Evolutionary conservation across 2,113 vertebrate genomes (phyloP), one percentile per base, ranked within the genome.

Genomic region (Callaeas wilsoni): DNA sequence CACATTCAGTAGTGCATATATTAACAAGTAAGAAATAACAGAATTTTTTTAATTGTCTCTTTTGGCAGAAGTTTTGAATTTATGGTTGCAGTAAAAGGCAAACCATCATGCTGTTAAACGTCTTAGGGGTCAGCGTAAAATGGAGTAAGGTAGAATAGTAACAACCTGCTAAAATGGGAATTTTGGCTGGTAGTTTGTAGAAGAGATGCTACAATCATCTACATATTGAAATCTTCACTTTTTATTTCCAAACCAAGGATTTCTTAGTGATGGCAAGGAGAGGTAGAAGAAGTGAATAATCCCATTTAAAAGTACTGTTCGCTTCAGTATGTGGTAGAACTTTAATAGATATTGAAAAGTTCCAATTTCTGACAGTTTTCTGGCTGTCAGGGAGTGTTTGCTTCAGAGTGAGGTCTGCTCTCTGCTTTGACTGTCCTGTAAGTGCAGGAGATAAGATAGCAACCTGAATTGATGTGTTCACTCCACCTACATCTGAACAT

Each of bases 1-100:
- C 27, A 6, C 1, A 0, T 62, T 77, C 12, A 22, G 0, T 74
- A 37, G 46, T 49, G 13, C 15, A 23, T 65, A 17, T 35, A 21
- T 65, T 69, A 60, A 52, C 39, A 82, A 82, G 11, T 53, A 57
- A 59, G 2, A 53, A 59, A 4, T 55, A 69, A 7, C 1, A 2
- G 7, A 50, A 4, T n/a, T 35, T 11, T 47, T 62, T 6, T 1
- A 63, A 10, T 75, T 71, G 44, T 71, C 55, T 80, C 22, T 44
- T 23, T 37, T 80, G n/a, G 37, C 41, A 70, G 41, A 46, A 35
- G n/a, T 44, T 84, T 47, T 32, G 3, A 57, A 63, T 87, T 82
- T 71, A 25, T 79, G 70, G 26, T 8, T 90, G 50, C 17, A 59
- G 18, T 78, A 52, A 62, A 89, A 84, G 53, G 46, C 46, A 75